phyloP scores from a whole-genome alignment of 2,113 vertebrate genomes.

The Coptodon bakossiorum region DNA sequence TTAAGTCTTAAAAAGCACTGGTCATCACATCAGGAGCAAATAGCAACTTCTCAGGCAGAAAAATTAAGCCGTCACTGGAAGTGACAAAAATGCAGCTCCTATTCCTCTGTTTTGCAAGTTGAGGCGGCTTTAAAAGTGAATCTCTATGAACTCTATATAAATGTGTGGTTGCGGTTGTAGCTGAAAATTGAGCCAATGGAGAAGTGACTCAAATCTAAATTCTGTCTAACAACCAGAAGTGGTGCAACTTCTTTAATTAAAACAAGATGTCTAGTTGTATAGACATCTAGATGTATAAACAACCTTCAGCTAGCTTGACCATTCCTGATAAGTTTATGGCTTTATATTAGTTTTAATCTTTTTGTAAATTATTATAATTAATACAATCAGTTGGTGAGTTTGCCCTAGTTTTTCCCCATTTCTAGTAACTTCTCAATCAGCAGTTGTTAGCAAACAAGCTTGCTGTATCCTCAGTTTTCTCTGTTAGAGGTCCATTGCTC shows the following conservation, averaged over 20 bases:
- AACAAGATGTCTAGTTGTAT: neutral
- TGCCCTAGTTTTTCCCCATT: neutral
- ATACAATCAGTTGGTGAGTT: neutral
- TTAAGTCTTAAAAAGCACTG: neutral
- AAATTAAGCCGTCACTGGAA: neutral
- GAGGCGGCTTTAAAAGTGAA: neutral
- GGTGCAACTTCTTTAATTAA: neutral
- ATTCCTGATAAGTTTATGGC: neutral
- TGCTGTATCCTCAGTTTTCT: neutral
- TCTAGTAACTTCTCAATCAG: neutral
- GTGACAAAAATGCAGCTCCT: neutral
- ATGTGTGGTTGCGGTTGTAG: neutral
- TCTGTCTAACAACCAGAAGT: neutral
- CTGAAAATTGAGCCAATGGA: neutral
- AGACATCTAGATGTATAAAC: neutral
- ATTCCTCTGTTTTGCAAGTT: neutral
- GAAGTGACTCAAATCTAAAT: neutral
- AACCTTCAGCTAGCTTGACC: neutral
- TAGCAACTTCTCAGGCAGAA: neutral
- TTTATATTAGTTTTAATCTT: neutral
- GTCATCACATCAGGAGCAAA: neutral
- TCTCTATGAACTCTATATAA: neutral
- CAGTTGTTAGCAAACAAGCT: neutral
- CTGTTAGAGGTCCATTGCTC: neutral
- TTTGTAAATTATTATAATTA: neutral